Conservation (phyloP, 2,797 vertebrate genomes). For the Siniperca obscura region DNA sequence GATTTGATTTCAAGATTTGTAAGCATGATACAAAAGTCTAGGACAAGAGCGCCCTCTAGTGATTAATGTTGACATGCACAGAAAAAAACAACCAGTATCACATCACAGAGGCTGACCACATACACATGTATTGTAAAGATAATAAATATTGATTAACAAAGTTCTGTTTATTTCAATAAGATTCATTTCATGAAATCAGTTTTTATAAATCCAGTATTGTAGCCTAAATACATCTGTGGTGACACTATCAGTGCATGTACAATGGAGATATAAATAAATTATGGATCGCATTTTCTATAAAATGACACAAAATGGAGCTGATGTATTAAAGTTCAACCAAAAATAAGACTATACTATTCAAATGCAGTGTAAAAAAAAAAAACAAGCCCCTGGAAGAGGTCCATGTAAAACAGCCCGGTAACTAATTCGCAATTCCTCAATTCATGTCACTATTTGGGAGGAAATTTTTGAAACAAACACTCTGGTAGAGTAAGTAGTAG, state of each 20-base stretch:
- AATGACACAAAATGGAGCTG: background rate
- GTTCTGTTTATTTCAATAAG: constrained; percentile 27
- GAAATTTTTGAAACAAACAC: background rate
- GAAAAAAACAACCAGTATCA: background rate
- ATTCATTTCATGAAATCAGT: constrained; percentile 12
- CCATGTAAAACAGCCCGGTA: constrained; percentile 9
- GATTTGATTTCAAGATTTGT: constrained; percentile 1
- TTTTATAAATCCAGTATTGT: background rate
- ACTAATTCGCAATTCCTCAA: constrained; percentile 3
- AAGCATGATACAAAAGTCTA: background rate
- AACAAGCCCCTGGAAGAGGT: background rate
- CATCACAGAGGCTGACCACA: background rate
- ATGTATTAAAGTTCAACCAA: constrained; percentile 14
- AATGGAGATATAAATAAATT: constrained; percentile 48
- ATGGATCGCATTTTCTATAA: constrained; percentile 18
- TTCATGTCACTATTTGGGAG: background rate
- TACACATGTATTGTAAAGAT: background rate
- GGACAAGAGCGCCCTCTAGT: constrained; percentile 71
- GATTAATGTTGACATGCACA: constrained; percentile 35
- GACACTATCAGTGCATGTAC: constrained; percentile 52
- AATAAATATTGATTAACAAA: background rate
- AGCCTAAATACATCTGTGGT: constrained; percentile 26
- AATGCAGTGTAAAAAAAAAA: constrained; percentile 15
- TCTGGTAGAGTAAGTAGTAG: background rate
- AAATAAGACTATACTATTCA: constrained; percentile 7